A percentile compares a stretch with the other conserved stretches of the same genome.
Evolutionary conservation across 1,140 invertebrate species (phyloP).

Genomic region (Portunus trituberculatus): DNA sequence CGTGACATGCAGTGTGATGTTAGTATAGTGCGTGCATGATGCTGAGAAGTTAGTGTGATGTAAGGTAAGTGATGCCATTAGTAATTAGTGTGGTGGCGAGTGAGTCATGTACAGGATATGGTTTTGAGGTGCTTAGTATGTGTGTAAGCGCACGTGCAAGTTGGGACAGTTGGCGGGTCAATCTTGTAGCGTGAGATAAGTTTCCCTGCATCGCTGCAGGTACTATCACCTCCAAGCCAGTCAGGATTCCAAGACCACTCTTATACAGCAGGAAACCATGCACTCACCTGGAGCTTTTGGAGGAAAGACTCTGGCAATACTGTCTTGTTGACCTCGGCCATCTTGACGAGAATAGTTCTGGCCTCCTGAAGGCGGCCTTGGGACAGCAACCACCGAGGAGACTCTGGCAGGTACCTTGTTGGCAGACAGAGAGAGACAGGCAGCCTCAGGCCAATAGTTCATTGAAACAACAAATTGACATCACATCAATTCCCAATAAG

Average conservation of each 20-base stretch:
- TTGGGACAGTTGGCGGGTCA: too few relatives aligned
- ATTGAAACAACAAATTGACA: too few relatives aligned
- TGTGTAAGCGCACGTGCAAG: too few relatives aligned
- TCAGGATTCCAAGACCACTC: too few relatives aligned
- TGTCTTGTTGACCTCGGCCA: constrained; percentile 88
- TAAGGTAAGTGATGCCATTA: not conserved
- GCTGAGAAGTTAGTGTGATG: not conserved
- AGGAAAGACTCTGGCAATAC: constrained; percentile 84
- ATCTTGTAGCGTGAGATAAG: too few relatives aligned
- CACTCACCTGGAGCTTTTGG: constrained; percentile 84
- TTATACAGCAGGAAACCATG: not conserved
- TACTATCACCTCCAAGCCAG: too few relatives aligned
- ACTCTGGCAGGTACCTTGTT: constrained; percentile 88
- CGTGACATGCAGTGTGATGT: too few relatives aligned
- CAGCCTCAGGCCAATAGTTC: not conserved
- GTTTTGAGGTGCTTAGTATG: not conserved
- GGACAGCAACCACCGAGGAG: constrained; percentile 89
- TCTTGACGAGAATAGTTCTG: constrained; percentile 85
- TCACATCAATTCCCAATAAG: too few relatives aligned
- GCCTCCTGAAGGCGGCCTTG: constrained; percentile 86
- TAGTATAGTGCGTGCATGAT: not conserved
- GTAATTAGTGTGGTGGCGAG: not conserved
- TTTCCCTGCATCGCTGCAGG: too few relatives aligned
- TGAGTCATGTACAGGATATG: too few relatives aligned
- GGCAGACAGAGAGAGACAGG: not conserved